Percentiles rank a stretch among this genome's conserved stretches.
These are phyloP conservation scores for Chaetodon trifascialis DNA, from an alignment of 2,113 vertebrate genomes.

Conservation along the genomic window DNA sequence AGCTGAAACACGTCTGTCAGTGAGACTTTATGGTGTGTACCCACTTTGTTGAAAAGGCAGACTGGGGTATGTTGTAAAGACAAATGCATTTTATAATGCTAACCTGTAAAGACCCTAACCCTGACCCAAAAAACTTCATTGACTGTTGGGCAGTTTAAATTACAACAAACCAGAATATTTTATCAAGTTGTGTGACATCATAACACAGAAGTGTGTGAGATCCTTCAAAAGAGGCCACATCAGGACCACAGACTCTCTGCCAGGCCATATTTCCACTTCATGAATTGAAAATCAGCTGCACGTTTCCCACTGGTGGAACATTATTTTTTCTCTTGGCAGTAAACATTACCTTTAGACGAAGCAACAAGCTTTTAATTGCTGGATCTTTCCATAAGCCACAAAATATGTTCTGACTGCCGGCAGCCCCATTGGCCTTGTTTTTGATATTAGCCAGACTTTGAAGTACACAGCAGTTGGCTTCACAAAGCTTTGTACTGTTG, in stretches of 20 bases:
- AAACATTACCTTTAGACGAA: slow-evolving; percentile 17
- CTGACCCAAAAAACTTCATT: too few species aligned
- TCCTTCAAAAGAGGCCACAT: neutral
- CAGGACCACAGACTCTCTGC: neutral
- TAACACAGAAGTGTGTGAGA: neutral
- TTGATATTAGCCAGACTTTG: slow-evolving; percentile 52
- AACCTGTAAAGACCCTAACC: too few species aligned
- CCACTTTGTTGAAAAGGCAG: neutral
- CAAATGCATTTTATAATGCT: neutral
- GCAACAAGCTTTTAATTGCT: slow-evolving; percentile 9
- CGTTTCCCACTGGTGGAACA: neutral
- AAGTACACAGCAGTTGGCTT: slow-evolving; percentile 52
- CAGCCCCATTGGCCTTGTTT: slow-evolving; percentile 9
- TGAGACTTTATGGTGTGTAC: neutral
- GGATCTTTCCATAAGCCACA: neutral
- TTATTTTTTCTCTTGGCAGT: neutral
- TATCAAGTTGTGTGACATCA: neutral
- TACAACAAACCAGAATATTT: too few species aligned
- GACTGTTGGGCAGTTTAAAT: too few species aligned
- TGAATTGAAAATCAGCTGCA: neutral
- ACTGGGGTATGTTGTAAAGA: neutral
- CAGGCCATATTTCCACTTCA: neutral
- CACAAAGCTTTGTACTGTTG: slow-evolving; percentile 18
- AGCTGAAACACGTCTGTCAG: neutral
- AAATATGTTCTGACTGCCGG: slow-evolving; percentile 20